These are phyloP conservation scores for Willisornis vidua DNA, from an alignment of 2,113 vertebrate genomes.

Conservation along the genomic window DNA sequence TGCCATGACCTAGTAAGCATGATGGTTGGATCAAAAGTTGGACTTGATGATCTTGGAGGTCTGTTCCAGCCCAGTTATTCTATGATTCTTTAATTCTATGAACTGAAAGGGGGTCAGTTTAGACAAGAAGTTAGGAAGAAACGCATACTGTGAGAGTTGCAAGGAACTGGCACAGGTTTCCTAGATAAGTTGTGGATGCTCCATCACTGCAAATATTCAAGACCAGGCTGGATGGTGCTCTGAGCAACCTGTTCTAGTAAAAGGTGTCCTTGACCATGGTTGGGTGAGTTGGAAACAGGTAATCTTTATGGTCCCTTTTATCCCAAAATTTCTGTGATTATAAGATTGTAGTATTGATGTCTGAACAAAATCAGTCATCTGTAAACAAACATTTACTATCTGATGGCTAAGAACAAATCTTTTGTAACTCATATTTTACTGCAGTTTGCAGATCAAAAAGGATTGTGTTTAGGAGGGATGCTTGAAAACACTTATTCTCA, in stretches of 20 bases:
- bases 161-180: neutral
- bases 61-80: too few relatives aligned
- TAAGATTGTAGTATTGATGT: neutral
- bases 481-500: neutral
- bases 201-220: neutral
- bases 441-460: neutral
- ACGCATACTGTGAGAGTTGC: neutral
- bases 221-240: neutral
- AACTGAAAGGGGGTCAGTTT: neutral
- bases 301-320: neutral
- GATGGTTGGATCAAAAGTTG: too few relatives aligned
- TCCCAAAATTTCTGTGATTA: neutral
- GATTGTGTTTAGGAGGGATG: neutral
- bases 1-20: too few relatives aligned
- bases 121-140: neutral
- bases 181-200: neutral
- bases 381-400: neutral
- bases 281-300: rapidly evolving
- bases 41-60: too few relatives aligned
- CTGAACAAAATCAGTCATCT: neutral
- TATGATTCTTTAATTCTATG: too few relatives aligned
- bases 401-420: neutral
- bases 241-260: neutral
- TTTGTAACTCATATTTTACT: neutral
- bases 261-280: neutral